Evolutionary conservation across 53 echinoderm and acorn worm genomes (phyloP).

Genomic region (Holothuria leucospilota): DNA sequence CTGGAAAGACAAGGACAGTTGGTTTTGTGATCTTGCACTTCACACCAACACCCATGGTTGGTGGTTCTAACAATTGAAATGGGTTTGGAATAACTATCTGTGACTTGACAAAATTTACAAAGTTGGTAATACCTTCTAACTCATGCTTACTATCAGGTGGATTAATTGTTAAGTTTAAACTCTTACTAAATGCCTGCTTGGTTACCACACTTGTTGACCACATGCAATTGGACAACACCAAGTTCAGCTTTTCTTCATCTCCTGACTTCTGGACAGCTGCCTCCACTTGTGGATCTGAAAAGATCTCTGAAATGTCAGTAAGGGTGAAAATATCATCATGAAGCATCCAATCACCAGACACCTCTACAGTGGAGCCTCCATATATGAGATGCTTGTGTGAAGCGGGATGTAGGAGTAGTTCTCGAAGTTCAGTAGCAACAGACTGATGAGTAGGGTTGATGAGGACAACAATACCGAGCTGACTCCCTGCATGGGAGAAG

Average conservation of each 20-base stretch:
- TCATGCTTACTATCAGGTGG: constrained; percentile 92
- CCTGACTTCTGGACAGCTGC: constrained; percentile 71
- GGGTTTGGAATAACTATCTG: constrained; percentile 77
- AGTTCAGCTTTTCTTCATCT: constrained; percentile 77
- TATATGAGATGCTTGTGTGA: constrained; percentile 85
- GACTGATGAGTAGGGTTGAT: constrained; percentile 82
- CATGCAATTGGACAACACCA: constrained; percentile 87
- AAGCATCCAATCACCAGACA: constrained; percentile 88
- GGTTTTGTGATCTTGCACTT: constrained; percentile 99
- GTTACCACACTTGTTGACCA: constrained; percentile 82
- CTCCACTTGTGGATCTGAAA: constrained; percentile 83
- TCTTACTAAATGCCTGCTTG: constrained; percentile 91
- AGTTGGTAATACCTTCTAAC: constrained; percentile 65
- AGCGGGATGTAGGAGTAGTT: constrained; percentile 81
- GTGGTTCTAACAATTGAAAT: constrained; percentile 95
- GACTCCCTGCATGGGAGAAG: constrained; percentile 68
- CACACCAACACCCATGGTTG: constrained; percentile 98
- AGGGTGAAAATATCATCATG: constrained; percentile 91
- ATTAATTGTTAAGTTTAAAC: constrained; percentile 87
- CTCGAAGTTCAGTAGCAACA: constrained; percentile 77
- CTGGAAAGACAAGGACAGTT: constrained; percentile 95
- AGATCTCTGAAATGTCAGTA: constrained; percentile 76
- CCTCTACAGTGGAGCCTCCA: constrained; percentile 83
- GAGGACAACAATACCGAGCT: constrained; percentile 80
- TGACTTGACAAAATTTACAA: constrained; percentile 73